These are phyloP conservation scores for Drosophila lini DNA, from an alignment of 1,140 invertebrate genomes.

Conservation along the genomic window DNA sequence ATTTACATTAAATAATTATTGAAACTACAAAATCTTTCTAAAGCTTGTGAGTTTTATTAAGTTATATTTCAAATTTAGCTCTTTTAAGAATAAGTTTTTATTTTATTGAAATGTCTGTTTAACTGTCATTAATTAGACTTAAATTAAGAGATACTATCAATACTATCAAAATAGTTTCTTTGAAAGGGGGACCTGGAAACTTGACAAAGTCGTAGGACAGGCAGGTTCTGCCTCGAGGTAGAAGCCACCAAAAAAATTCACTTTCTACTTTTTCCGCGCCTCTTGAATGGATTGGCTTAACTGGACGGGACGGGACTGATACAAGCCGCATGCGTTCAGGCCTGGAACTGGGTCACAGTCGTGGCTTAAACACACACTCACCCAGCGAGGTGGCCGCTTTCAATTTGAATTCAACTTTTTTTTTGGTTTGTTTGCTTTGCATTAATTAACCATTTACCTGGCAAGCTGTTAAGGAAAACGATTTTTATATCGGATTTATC, in stretches of 20 bases:
- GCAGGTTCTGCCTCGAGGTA: slow-evolving; percentile 30
- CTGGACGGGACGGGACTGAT: slow-evolving; percentile 9
- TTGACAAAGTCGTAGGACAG: background rate
- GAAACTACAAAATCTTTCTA: no score
- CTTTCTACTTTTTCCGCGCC: slow-evolving; percentile 73
- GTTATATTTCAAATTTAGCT: background rate
- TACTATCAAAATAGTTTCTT: background rate
- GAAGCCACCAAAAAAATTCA: slow-evolving; percentile 45
- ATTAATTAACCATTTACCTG: slow-evolving; percentile 71
- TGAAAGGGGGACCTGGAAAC: background rate
- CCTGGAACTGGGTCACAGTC: slow-evolving; percentile 62
- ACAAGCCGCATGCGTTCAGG: slow-evolving; percentile 45
- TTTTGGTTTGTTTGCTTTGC: slow-evolving; percentile 71
- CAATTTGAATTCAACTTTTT: slow-evolving; percentile 60
- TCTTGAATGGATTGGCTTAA: slow-evolving; percentile 17
- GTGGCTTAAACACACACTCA: slow-evolving; percentile 18
- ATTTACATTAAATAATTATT: no score
- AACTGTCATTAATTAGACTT: background rate
- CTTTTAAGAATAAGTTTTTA: no score
- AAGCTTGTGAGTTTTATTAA: no score
- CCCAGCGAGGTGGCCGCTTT: slow-evolving; percentile 48
- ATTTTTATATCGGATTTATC: slow-evolving; percentile 54
- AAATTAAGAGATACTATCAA: background rate
- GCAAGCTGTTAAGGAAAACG: slow-evolving; percentile 28
- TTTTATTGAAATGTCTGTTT: background rate